phyloP scores from a whole-genome alignment of 2,888 invertebrate species.

The Drosophila sordidula region DNA sequence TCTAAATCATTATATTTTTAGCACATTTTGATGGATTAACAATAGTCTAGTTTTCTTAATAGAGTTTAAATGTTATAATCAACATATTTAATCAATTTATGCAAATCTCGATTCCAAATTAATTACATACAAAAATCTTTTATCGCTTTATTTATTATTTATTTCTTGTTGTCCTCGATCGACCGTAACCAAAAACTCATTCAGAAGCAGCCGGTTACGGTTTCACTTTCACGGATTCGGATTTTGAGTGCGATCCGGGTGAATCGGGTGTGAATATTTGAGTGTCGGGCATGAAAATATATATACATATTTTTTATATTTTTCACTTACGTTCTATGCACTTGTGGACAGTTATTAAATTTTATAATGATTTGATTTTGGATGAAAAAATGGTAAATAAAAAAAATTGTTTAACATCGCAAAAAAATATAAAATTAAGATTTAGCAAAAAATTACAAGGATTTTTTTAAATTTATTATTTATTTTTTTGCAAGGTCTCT shows the following conservation, averaged over 20 bases:
- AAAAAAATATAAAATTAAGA: too few species aligned
- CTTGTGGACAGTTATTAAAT: too few species aligned
- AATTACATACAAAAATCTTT: slow-evolving; percentile 7
- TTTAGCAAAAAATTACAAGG: neutral
- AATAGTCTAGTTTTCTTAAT: neutral
- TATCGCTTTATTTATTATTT: neutral
- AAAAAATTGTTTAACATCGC: too few species aligned
- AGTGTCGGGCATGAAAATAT: too few species aligned
- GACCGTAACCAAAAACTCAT: neutral
- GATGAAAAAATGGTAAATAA: too few species aligned
- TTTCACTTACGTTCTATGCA: too few species aligned
- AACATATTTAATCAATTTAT: slow-evolving; percentile 1
- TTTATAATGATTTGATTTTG: too few species aligned
- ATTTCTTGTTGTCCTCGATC: slow-evolving; percentile 1
- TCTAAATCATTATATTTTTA: neutral
- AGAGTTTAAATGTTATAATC: neutral
- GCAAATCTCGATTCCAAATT: slow-evolving; percentile 2
- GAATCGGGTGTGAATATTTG: too few species aligned
- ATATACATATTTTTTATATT: too few species aligned
- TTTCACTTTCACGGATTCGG: slow-evolving; percentile 33
- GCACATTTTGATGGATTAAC: neutral
- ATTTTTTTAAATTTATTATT: neutral
- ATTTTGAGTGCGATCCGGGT: neutral
- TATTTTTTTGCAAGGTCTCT: too few species aligned
- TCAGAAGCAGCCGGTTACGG: slow-evolving; percentile 27